Evolutionary conservation across 2,797 vertebrate genomes (phyloP), one percentile per base, ranked within the genome.

Genomic region (Eulemur rubriventer): DNA sequence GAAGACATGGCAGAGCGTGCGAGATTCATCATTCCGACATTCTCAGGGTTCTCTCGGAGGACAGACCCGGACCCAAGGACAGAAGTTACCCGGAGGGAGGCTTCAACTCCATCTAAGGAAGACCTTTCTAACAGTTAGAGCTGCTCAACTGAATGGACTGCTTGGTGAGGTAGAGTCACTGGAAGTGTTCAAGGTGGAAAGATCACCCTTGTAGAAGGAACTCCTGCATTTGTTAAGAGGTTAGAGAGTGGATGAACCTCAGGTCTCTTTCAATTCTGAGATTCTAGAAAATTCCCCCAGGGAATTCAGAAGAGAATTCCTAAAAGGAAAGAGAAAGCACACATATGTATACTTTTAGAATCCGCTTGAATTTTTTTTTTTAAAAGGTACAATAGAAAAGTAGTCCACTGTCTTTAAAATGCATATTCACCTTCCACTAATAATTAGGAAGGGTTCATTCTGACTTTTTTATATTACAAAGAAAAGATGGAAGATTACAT

Each of bases 271-370:
- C 95, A 97, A 95, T 96, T 97, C 97, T 97, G 97, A 98, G 96
- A 97, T 96, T 97, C 90, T 97, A 97, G 91, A 96, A 98, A 96
- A 97, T 97, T 97, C 96, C 97, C 97, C 97, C 97, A 97, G 97
- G 97, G 97, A 98, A 98, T 96, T 98, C 98, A 97, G 97, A 97
- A 93, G 97, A 97, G 97, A 98, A 97, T 97, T 97, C 97, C 97
- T 96, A 97, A 97, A 97, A 97, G 94, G 97, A 97, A 96, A 97
- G 95, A 97, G 96, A 98, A 97, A 98, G 98, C 96, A 98, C 95
- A 97, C 86, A 93, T 93, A 94, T 79, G 94, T 90, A 97, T 96
- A 97, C 97, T 96, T 96, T 96, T 97, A 97, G 93, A 97, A 97
- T 97, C 96, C 86, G 96, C 89, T 97, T 95, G 92, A 96, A 90